phyloP scores from a whole-genome alignment of 1,140 invertebrate species.

The Plectrocnemia conspersa region DNA sequence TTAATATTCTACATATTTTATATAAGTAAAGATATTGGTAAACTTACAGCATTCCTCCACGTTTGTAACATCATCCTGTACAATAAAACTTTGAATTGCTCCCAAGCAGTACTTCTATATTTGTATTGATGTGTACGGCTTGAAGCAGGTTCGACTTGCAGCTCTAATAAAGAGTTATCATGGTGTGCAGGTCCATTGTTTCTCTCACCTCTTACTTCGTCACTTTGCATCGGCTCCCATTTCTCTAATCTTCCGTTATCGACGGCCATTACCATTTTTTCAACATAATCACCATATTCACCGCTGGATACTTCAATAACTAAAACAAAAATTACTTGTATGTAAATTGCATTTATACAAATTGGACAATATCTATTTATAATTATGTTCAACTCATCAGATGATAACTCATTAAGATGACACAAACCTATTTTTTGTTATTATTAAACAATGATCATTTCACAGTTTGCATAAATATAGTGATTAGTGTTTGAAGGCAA shows the following conservation, averaged over 20 bases:
- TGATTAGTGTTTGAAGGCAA: no score
- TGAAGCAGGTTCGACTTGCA: constrained; percentile 19
- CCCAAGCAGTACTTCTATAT: constrained; percentile 54
- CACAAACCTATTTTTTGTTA: no score
- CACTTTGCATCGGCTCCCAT: constrained; percentile 41
- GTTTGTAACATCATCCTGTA: constrained; percentile 66
- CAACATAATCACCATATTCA: constrained; percentile 65
- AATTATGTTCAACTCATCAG: no score
- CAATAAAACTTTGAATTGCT: constrained; percentile 63
- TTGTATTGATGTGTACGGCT: constrained; percentile 45
- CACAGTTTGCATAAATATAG: no score
- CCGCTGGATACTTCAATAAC: constrained; percentile 73
- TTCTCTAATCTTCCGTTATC: constrained; percentile 56
- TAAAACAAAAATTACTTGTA: constrained; percentile 43
- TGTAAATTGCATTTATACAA: constrained; percentile 4
- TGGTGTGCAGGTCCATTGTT: not conserved
- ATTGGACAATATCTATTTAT: no score
- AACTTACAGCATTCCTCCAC: constrained; percentile 62
- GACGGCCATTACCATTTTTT: constrained; percentile 59
- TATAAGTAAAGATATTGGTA: constrained; percentile 10
- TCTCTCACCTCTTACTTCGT: not conserved
- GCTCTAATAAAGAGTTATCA: constrained; percentile 13
- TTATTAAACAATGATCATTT: no score
- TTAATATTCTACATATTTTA: constrained; percentile 10
- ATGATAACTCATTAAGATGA: no score